These are phyloP conservation scores for Propsilocerus akamusi DNA, from an alignment of 1,140 invertebrate species.

Conservation along the genomic window DNA sequence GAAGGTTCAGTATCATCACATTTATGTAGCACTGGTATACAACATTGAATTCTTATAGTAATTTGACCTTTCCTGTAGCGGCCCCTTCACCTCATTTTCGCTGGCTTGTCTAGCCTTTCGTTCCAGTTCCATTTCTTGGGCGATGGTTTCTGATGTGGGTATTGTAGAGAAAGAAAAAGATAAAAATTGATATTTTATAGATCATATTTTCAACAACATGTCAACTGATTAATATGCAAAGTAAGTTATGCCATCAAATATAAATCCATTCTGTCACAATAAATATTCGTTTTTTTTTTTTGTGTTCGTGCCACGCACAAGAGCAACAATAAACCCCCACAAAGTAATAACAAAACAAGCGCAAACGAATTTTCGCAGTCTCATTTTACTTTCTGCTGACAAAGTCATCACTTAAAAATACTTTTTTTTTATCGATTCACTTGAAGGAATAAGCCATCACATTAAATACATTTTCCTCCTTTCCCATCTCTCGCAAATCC, in stretches of 20 bases:
- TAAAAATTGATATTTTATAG: slow-evolving; percentile 11
- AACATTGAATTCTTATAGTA: slow-evolving; percentile 76
- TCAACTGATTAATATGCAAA: neutral
- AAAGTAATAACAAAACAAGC: neutral
- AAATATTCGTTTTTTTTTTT: neutral
- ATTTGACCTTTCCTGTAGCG: slow-evolving; percentile 53
- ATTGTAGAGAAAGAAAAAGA: slow-evolving; percentile 13
- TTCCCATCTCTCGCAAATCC: slow-evolving; percentile 1
- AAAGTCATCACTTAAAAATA: neutral
- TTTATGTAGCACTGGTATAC: slow-evolving; percentile 69
- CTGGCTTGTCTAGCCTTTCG: slow-evolving; percentile 59
- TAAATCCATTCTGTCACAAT: neutral
- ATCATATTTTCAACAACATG: neutral
- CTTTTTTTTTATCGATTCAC: slow-evolving; percentile 1
- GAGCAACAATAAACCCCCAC: neutral
- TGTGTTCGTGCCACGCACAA: neutral
- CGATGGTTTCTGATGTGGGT: slow-evolving; percentile 60
- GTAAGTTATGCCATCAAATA: neutral
- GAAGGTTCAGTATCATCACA: slow-evolving; percentile 7
- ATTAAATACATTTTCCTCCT: neutral
- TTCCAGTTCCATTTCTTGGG: slow-evolving; percentile 69
- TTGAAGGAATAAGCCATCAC: neutral
- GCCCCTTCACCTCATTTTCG: slow-evolving; percentile 67
- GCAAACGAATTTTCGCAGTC: neutral
- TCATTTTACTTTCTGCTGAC: neutral